Conservation (phyloP, 2,797 vertebrate genomes). For the Onychomys arenicola region DNA sequence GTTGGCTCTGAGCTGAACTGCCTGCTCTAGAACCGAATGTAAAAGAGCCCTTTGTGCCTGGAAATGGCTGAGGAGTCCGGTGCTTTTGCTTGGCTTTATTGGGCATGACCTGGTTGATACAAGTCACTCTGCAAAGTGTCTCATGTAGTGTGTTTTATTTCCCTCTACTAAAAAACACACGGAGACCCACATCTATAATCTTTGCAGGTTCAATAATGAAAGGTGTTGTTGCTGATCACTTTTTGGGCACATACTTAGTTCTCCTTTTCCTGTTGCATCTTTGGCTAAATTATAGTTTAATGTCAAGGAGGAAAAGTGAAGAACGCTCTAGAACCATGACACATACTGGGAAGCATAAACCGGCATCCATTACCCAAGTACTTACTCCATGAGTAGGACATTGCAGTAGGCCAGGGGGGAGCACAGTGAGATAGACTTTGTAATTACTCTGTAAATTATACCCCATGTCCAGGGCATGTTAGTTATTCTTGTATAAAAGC, state of each 20-base stretch:
- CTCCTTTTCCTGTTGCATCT: neutral
- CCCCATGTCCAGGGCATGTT: neutral
- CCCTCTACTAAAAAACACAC: neutral
- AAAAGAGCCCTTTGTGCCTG: neutral
- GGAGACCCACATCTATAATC: neutral
- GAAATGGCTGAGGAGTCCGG: neutral
- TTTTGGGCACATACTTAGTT: neutral
- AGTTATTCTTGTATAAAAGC: neutral
- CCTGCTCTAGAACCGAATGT: neutral
- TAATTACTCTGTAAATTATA: neutral
- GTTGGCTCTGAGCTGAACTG: neutral
- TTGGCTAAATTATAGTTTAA: neutral
- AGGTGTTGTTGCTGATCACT: neutral
- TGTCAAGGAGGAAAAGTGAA: neutral
- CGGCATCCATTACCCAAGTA: neutral
- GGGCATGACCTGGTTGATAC: neutral
- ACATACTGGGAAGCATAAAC: neutral
- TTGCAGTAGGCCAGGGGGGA: neutral
- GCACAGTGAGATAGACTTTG: neutral
- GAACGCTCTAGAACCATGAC: neutral
- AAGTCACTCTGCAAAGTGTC: conserved; percentile 29
- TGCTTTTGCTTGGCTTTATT: neutral
- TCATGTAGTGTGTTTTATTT: neutral
- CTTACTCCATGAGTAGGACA: conserved; percentile 18
- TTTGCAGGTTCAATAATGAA: neutral